Base-by-base conservation (phyloP, 2,888 invertebrate genomes). In the Drosophila tripunctata region DNA sequence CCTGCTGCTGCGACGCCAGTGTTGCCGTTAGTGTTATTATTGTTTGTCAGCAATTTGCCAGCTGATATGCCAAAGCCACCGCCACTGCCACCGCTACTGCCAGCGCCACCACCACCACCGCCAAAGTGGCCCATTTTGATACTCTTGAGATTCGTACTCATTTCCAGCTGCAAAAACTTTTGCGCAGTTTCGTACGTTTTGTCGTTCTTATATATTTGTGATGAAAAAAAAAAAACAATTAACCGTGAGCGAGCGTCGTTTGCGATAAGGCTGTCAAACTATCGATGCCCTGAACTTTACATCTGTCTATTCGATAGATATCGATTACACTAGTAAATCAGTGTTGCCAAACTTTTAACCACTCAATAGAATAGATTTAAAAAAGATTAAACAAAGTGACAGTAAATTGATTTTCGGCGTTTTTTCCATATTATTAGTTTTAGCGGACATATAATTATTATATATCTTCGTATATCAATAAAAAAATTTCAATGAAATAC, bases 111-210 rank as follows among this genome's bases (percentile, higher is more conserved):
- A 3, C 67, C 61, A 3, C 55, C 54, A 21, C 71, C 67, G 8
- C 76, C 82, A 38, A 81, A 82, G 30, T 81, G 85, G 54, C 57
- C 64, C 48, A 81, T 54, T 38, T 81, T 81, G 0, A 82, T 14
- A 40, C 67, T 85, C 50, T 82, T 81, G 2, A 85, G 8, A 45
- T 79, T 85, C 33, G 85, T 55, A 64, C 79, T 75, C 88, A 75
- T 84, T 70, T 31, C 57, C 57, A 50, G 78, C 83, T 71, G 73
- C 73, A 10, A 10, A 14, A 44, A 60, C 19, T 12, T 15, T 40
- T 69, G 40, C 55, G 61, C 50, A 63, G 56, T 63, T 60, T 54
- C 33, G n/a, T n/a, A 38, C 43, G 33, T 54, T 10, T 40, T 48
- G 30, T 60, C 58, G 5, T 41, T 24, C 24, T 65, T 66, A 63